Base-by-base conservation (phyloP, 2,888 invertebrate species). In the Steromphala cineraria region DNA sequence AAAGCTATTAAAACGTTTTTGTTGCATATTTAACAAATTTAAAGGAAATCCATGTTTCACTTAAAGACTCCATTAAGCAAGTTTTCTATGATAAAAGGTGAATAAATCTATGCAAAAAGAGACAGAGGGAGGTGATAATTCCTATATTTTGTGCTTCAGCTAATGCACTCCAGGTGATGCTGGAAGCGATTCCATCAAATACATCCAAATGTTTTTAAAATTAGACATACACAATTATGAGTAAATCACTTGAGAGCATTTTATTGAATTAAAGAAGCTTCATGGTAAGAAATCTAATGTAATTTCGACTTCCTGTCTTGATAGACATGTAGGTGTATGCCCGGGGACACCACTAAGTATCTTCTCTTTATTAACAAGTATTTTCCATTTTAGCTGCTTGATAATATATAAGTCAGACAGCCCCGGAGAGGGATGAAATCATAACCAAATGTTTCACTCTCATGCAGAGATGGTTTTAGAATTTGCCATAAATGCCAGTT, bases 401-500 rank as follows among this genome's bases (percentile, higher is more conserved):
- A 76, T 76, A 31, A 76, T 55, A 21, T 28, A 55, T 15, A 28
- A 17, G 10, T 17, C 53, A 55, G 53, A 76, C 76, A 55, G 53
- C 19, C 53, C 24, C 17, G 17, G 31, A 36, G 31, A 55, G 53
- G 15, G 55, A 31, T 76, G 24, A 55, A 76, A 76, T 76, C 55
- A 76, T 28, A 53, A 55, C 53, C 55, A 76, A 76, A 76, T 76
- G 76, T 76, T 55, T 17, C 10, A 19, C 31, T 17, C 55, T 53
- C 76, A 31, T 10, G 31, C 31, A 62, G 67, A 15, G 21, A 53
- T 36, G 40, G 81, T 19, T 79, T 76, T 31, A 76, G 71, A 67
- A 76, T 81, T 75, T 71, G 53, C 74, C 55, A 78, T 78, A 78
- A 81, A 81, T 81, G 81, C 81, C 78, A 78, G 71, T 81, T 56